Percentiles rank a stretch among this genome's conserved stretches.
These are phyloP conservation scores for Drosophila sucinea DNA, from an alignment of 1,140 invertebrate species.

Conservation along the genomic window DNA sequence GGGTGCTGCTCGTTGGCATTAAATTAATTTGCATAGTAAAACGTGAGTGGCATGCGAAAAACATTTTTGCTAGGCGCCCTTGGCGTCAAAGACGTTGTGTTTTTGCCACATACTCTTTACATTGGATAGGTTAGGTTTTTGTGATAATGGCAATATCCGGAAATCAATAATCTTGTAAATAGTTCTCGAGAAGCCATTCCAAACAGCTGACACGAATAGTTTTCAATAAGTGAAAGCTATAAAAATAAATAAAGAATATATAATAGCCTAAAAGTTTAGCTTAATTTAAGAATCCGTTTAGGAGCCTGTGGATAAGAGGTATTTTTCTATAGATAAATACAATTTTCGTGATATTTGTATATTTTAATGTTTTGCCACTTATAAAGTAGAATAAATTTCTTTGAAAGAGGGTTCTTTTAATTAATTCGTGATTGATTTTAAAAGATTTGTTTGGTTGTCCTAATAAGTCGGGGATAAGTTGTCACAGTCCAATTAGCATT, in stretches of 20 bases:
- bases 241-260: too few relatives aligned
- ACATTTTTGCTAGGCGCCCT: conserved; percentile 43
- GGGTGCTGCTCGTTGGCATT: conserved; percentile 25
- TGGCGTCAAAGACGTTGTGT: conserved; percentile 6
- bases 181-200: not conserved
- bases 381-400: not conserved
- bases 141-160: not conserved
- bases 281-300: too few relatives aligned
- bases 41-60: conserved; percentile 60
- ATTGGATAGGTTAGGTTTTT: not conserved
- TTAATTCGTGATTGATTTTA: not conserved
- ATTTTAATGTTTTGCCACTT: too few relatives aligned
- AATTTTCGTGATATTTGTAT: too few relatives aligned
- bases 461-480: conserved; percentile 3
- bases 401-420: not conserved
- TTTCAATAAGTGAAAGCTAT: too few relatives aligned
- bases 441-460: conserved; percentile 17
- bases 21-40: conserved; percentile 66
- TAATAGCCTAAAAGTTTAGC: too few relatives aligned
- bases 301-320: too few relatives aligned
- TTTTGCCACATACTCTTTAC: conserved; percentile 12
- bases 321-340: too few relatives aligned
- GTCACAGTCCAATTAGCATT: conserved; percentile 59
- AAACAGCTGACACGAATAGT: too few relatives aligned
- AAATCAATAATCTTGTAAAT: not conserved